Percentiles rank a stretch among this genome's conserved stretches.
These are phyloP conservation scores for Drosophila sucinea DNA, from an alignment of 1,140 invertebrate species.

Conservation along the genomic window DNA sequence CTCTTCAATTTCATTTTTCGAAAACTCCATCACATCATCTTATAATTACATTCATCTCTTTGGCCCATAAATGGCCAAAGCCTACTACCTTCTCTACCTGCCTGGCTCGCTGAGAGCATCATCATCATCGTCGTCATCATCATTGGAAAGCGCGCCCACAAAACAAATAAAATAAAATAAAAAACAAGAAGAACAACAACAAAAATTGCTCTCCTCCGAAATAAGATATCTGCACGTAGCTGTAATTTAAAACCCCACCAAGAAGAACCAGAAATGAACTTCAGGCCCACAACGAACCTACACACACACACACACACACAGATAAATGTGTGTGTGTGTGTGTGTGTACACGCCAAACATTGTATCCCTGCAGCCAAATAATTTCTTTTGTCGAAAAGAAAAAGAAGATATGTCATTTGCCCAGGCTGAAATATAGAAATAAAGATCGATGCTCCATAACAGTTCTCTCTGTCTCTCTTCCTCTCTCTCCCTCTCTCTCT, in stretches of 20 bases:
- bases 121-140: slow-evolving; percentile 8
- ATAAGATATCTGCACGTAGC: slow-evolving; percentile 80
- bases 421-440: slow-evolving; percentile 55
- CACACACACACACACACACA: slow-evolving; percentile 18
- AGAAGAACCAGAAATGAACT: slow-evolving; percentile 42
- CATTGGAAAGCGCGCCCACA: slow-evolving; percentile 5
- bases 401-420: slow-evolving; percentile 73
- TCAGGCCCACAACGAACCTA: slow-evolving; percentile 31
- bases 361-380: slow-evolving; percentile 15
- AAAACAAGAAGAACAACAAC: background rate
- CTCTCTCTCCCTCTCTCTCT: background rate
- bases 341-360: slow-evolving; percentile 7
- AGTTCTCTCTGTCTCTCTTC: slow-evolving; percentile 21
- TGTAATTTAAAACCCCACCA: slow-evolving; percentile 76
- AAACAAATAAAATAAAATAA: slow-evolving; percentile 3
- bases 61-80: slow-evolving; percentile 54
- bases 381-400: slow-evolving; percentile 32
- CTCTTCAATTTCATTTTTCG: slow-evolving; percentile 18
- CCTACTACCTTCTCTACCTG: slow-evolving; percentile 24
- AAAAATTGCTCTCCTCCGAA: slow-evolving; percentile 67
- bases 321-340: background rate
- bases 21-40: slow-evolving; percentile 25
- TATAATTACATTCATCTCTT: slow-evolving; percentile 50
- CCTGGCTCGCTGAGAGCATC: slow-evolving; percentile 10
- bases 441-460: slow-evolving; percentile 72